Evolutionary conservation across 1,140 invertebrate species (phyloP).

Genomic region (Euwallacea similis): DNA sequence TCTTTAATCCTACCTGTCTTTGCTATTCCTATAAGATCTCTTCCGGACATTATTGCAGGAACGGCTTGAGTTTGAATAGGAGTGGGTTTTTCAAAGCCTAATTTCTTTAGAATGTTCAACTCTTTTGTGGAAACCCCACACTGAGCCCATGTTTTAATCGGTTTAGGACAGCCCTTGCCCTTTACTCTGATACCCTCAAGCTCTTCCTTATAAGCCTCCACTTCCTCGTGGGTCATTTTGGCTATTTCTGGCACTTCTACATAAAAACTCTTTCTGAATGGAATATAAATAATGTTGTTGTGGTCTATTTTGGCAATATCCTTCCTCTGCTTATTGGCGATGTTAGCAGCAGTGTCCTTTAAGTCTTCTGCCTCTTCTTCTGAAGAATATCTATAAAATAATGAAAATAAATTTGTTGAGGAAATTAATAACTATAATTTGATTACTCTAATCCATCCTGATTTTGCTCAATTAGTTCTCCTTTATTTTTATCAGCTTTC

Average conservation of each 20-base stretch:
- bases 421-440: neutral
- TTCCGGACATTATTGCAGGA: conserved; percentile 96
- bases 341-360: conserved; percentile 85
- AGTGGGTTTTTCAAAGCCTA: conserved; percentile 95
- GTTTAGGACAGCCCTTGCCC: conserved; percentile 62
- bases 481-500: conserved; percentile 72
- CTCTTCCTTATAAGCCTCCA: conserved; percentile 81
- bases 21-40: conserved; percentile 98
- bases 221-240: conserved; percentile 88
- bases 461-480: conserved; percentile 96
- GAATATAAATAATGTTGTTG: conserved; percentile 76
- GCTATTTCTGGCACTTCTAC: conserved; percentile 83
- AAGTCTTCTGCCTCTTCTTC: conserved; percentile 96
- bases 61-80: conserved; percentile 99
- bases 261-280: conserved; percentile 96
- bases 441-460: conserved; percentile 89
- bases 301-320: conserved; percentile 91
- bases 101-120: conserved; percentile 89
- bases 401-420: neutral
- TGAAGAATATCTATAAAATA: conserved; percentile 70
- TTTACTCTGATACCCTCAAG: conserved; percentile 85
- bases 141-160: conserved; percentile 89
- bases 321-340: conserved; percentile 86
- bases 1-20: conserved; percentile 52
- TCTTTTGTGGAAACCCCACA: conserved; percentile 97